Evolutionary conservation across 1,140 invertebrate species (phyloP), one percentile per base, ranked within the genome.

Genomic region (Lucilia cuprina): DNA sequence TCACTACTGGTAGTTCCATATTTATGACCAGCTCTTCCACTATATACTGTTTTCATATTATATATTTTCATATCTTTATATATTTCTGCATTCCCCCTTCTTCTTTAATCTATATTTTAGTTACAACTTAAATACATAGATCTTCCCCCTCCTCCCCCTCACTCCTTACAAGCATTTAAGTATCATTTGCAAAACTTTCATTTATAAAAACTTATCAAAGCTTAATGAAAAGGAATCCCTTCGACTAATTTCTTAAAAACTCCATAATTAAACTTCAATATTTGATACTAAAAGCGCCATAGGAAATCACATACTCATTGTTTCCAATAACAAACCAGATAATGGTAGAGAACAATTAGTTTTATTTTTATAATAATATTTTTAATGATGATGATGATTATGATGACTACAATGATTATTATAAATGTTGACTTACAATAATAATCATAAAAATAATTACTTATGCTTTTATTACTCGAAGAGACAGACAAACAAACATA

Each of bases 341-440:
- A 55, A 55, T 55, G 50, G 41, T 55, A 14, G 12, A 70, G 19
- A 70, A 70, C n/a, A 21, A 70, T 70, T 21, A 19, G n/a, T 70
- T 70, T 25, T 70, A 70, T 70, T 70, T 70, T 70, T 70, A 10
- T 30, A 30, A 30, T 30, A 30, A 30, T 70, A 70, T 10, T 70
- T 70, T 70, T 70, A 70, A 70, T 70, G 41, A 47, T 80, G 77
- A 8, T 80, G 77, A 30, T n/a, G n/a, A 49, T 19, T 30, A 77
- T 77, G 35, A 77, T 78, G 13, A 78, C 41, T 78, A 41, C 35
- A 35, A 78, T 78, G 47, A 80, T 80, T 19, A 80, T 80, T 80
- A 80, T 80, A 80, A 80, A 80, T 80, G 77, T 80, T 80, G 47
- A 80, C 77, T 80, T 80, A 49, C 77, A 80, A 80, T 47, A 78